A percentile compares a stretch with the other conserved stretches of the same genome.
Evolutionary conservation across 2,113 vertebrate genomes (phyloP).

Genomic region (Gopherus flavomarginatus): DNA sequence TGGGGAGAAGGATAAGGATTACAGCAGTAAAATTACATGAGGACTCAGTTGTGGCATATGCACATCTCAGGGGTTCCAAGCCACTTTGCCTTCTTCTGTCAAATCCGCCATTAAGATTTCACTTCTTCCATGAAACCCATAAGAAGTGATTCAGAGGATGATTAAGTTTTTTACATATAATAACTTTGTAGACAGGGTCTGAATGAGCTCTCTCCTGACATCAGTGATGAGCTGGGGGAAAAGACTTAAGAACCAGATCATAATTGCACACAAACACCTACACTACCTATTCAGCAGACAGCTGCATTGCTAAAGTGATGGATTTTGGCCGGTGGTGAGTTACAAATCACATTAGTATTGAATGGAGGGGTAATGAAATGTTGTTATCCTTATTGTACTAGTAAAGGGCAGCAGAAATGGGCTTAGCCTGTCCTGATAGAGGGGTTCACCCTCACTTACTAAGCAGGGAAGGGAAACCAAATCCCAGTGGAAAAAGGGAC

Average conservation of each 20-base stretch:
- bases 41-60: not conserved
- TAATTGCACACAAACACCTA: not conserved
- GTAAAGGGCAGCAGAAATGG: not conserved
- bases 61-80: not conserved
- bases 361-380: not conserved
- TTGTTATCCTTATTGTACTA: not conserved
- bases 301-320: not conserved
- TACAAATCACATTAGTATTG: not conserved
- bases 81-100: not conserved
- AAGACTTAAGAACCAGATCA: not conserved
- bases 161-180: accelerated
- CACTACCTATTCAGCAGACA: not conserved
- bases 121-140: not conserved
- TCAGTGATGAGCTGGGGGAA: not conserved
- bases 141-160: not conserved
- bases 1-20: not conserved
- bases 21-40: not conserved
- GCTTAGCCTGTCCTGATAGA: not conserved
- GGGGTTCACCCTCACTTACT: not conserved
- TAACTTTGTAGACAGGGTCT: not conserved
- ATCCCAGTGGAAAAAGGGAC: not conserved
- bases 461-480: not conserved
- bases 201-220: not conserved
- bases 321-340: not conserved
- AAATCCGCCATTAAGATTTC: not conserved